Conservation (phyloP, 2,888 invertebrate genomes). For the Himalopsyche japonica region DNA sequence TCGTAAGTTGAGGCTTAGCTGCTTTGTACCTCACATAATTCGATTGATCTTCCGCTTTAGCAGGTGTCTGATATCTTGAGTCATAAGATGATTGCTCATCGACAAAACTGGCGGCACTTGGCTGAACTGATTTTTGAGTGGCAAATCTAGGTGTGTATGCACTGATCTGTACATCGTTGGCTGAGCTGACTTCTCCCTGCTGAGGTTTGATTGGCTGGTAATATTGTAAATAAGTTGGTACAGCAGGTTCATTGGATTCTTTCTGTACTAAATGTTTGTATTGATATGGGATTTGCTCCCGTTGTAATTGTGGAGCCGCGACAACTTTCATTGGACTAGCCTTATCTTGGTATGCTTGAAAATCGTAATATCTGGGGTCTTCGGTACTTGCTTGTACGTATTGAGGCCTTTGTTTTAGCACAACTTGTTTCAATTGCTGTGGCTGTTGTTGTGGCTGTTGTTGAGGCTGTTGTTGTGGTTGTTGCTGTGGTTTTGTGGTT, state of each 20-base stretch:
- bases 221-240: constrained; percentile 35
- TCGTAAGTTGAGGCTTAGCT: constrained; percentile 23
- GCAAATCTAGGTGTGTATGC: constrained; percentile 22
- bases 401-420: constrained; percentile 18
- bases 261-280: constrained; percentile 25
- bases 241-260: constrained; percentile 12
- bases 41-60: constrained; percentile 27
- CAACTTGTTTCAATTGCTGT: constrained; percentile 16
- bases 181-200: constrained; percentile 22
- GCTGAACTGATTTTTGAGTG: constrained; percentile 17
- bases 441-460: constrained; percentile 4
- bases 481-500: constrained; percentile 47
- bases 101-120: constrained; percentile 36
- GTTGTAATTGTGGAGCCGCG: constrained; percentile 54
- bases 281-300: constrained; percentile 39
- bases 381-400: constrained; percentile 21
- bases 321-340: constrained; percentile 49
- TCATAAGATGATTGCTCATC: constrained; percentile 26
- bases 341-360: constrained; percentile 28
- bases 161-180: constrained; percentile 24
- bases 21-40: constrained; percentile 31
- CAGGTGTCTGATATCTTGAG: constrained; percentile 45
- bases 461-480: constrained; percentile 47
- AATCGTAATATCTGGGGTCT: constrained; percentile 33
- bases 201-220: constrained; percentile 36